Evolutionary conservation across 2,888 invertebrate species (phyloP).

Genomic region (Theodoxus fluviatilis): DNA sequence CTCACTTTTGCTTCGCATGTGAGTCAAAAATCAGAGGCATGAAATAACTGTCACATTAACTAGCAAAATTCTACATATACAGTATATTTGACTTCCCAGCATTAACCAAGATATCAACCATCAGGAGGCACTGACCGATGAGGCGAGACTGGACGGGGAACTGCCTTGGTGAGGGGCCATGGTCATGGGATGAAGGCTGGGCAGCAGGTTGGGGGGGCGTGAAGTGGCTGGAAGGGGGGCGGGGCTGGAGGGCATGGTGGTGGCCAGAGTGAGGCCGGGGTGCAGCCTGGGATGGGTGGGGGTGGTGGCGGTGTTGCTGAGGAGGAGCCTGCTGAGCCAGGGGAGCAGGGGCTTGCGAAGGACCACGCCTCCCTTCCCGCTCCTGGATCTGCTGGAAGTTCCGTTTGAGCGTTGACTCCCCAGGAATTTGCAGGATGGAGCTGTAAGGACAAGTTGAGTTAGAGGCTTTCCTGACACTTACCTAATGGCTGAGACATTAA

Average conservation of each 20-base stretch:
- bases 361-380: conserved; percentile 49
- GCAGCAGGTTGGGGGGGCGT: conserved; percentile 34
- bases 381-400: conserved; percentile 97
- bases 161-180: conserved; percentile 63
- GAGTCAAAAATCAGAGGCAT: too few species aligned
- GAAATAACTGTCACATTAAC: too few species aligned
- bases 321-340: conserved; percentile 33
- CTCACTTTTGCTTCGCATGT: too few species aligned
- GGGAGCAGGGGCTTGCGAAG: conserved; percentile 33
- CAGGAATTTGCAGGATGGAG: conserved; percentile 88
- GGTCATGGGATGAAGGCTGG: conserved; percentile 73
- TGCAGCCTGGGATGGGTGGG: conserved; percentile 48
- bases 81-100: too few species aligned
- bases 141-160: conserved; percentile 43
- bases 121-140: conserved; percentile 36
- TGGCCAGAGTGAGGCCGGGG: conserved; percentile 73
- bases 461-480: background rate
- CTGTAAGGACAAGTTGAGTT: conserved; percentile 42
- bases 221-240: conserved; percentile 34
- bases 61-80: too few species aligned
- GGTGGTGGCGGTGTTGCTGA: conserved; percentile 37
- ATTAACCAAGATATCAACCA: background rate
- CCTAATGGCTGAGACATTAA: too few species aligned
- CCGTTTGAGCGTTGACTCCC: conserved; percentile 92
- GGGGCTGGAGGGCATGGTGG: conserved; percentile 40